A percentile compares a stretch with the other conserved stretches of the same genome.
Conservation (phyloP, 2,888 invertebrate species). For the Mythimna pallens region DNA sequence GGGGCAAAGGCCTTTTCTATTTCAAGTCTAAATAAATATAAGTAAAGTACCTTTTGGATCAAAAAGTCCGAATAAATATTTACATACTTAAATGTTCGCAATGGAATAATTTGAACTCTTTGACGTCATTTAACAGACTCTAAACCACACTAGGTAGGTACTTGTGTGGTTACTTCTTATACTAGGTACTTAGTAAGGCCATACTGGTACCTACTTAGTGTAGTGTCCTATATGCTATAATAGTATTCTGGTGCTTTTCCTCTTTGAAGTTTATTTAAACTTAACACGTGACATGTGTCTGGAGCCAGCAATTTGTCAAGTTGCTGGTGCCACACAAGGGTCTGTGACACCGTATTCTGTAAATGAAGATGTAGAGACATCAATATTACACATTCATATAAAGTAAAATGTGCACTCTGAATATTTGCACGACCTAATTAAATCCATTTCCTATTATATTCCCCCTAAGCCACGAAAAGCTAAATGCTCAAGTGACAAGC, state of each 20-base stretch:
- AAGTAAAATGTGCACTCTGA: background rate
- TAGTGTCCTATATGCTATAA: no score
- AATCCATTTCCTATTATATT: conserved; percentile 11
- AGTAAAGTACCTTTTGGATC: background rate
- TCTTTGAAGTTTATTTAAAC: conserved; percentile 17
- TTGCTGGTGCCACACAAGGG: conserved; percentile 23
- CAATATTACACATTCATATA: conserved; percentile 2
- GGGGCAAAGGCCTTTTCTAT: background rate
- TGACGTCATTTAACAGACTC: conserved; percentile 2
- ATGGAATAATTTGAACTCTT: background rate
- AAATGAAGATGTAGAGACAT: conserved; percentile 7
- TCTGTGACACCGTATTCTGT: conserved; percentile 8
- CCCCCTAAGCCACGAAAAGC: background rate
- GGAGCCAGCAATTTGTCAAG: conserved; percentile 51
- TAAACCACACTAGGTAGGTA: background rate
- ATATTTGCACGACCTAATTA: background rate
- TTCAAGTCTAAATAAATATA: background rate
- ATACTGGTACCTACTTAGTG: background rate
- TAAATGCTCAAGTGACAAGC: background rate
- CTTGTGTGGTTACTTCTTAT: no score
- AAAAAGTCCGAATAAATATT: background rate
- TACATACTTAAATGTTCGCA: background rate
- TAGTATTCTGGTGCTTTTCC: conserved; percentile 14
- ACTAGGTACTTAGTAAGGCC: background rate
- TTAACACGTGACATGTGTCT: conserved; percentile 40